Percentiles rank a stretch among this genome's conserved stretches.
These are phyloP conservation scores for Salvator merianae DNA, from an alignment of 2,113 vertebrate species.

Conservation along the genomic window DNA sequence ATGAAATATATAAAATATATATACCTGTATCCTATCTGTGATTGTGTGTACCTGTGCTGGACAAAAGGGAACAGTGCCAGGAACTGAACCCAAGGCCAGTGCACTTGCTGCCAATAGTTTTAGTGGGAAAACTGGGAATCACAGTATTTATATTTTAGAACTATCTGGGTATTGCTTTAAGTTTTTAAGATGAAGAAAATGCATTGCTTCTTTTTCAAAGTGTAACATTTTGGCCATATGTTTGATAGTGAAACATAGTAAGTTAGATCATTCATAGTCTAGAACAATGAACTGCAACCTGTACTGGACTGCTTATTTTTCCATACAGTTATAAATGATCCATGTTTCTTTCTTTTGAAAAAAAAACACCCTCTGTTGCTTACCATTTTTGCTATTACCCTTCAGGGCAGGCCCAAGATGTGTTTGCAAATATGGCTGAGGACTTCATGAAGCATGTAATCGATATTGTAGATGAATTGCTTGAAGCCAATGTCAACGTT, in stretches of 20 bases:
- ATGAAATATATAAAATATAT: too few species aligned
- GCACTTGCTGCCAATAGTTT: too few species aligned
- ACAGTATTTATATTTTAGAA: too few species aligned
- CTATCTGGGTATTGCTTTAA: too few species aligned
- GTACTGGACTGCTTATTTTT: not conserved
- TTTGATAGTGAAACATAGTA: not conserved
- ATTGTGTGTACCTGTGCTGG: not conserved
- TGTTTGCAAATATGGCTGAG: slow-evolving; percentile 87
- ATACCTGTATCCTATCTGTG: not conserved
- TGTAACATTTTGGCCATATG: not conserved
- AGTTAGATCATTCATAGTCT: not conserved
- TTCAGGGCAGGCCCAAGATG: slow-evolving; percentile 82
- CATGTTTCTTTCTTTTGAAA: not conserved
- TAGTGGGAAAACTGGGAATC: too few species aligned
- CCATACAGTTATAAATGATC: not conserved
- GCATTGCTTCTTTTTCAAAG: too few species aligned
- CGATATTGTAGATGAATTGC: slow-evolving; percentile 84
- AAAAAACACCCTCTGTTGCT: not conserved
- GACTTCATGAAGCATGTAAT: slow-evolving; percentile 95
- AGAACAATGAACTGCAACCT: not conserved
- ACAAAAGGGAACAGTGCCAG: not conserved
- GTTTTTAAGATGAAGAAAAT: too few species aligned
- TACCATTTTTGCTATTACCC: not conserved
- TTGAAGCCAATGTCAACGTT: slow-evolving; percentile 85
- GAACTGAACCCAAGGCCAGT: not conserved